Evolutionary conservation across 2,113 vertebrate genomes (phyloP).

Genomic region (Phaetusa simplex): DNA sequence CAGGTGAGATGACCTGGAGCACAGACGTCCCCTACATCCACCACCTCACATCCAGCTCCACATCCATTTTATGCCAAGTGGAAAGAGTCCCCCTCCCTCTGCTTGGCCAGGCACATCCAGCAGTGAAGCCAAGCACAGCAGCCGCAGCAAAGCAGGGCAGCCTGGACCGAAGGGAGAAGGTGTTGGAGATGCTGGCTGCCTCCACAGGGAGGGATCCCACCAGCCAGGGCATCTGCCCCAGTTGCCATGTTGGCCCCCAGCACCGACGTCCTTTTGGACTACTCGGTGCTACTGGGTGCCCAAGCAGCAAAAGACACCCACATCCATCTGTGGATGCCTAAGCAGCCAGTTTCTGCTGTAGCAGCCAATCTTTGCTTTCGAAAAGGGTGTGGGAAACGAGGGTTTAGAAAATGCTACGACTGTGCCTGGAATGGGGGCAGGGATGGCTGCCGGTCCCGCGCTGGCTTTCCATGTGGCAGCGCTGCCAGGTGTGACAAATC

Average conservation of each 20-base stretch:
- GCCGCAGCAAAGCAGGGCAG: neutral
- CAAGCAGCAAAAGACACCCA: neutral
- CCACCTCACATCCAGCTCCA: neutral
- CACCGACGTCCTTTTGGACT: accelerated
- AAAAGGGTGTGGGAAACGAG: neutral
- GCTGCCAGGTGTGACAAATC: neutral
- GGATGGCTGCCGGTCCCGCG: neutral
- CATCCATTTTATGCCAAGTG: neutral
- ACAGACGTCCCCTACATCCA: neutral
- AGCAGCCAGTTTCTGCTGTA: neutral
- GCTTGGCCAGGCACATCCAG: neutral
- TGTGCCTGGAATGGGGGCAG: neutral
- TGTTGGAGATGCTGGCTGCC: accelerated
- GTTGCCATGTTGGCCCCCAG: accelerated
- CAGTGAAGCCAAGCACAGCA: neutral
- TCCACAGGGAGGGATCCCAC: neutral
- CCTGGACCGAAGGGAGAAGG: neutral
- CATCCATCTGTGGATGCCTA: neutral
- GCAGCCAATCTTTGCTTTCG: neutral
- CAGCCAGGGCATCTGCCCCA: neutral
- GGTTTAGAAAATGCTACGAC: neutral
- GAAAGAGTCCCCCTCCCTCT: neutral
- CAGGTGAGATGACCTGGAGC: neutral
- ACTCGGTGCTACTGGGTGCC: neutral
- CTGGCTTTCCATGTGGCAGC: neutral